A percentile compares a stretch with the other conserved stretches of the same genome.
These are phyloP conservation scores for Synanthedon formicaeformis DNA, from an alignment of 2,888 invertebrate genomes.

Conservation along the genomic window DNA sequence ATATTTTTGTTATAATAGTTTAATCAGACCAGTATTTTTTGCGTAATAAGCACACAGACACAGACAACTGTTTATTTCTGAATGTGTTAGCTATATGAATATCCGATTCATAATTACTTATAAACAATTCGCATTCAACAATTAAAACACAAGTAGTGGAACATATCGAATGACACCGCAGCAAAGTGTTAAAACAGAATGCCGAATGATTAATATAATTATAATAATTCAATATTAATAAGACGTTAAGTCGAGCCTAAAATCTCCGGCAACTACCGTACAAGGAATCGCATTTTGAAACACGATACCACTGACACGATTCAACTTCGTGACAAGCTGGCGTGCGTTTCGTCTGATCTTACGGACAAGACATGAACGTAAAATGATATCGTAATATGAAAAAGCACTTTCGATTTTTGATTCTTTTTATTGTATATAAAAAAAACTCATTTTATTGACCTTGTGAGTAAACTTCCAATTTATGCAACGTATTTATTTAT, in stretches of 20 bases:
- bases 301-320: slow-evolving; percentile 20
- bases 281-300: slow-evolving; percentile 14
- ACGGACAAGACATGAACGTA: slow-evolving; percentile 8
- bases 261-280: slow-evolving; percentile 12
- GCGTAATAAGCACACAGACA: no score
- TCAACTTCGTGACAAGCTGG: slow-evolving; percentile 11
- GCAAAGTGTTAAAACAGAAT: background rate
- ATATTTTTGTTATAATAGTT: no score
- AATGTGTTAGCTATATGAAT: no score
- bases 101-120: no score
- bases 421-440: background rate
- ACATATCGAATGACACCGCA: background rate
- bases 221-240: slow-evolving; percentile 5
- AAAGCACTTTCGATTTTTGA: slow-evolving; percentile 7
- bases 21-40: no score
- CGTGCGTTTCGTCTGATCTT: slow-evolving; percentile 10
- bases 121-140: no score
- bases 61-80: no score
- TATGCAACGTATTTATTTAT: no score
- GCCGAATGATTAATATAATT: background rate
- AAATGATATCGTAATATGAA: slow-evolving; percentile 8
- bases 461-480: background rate
- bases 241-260: slow-evolving; percentile 10
- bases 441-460: background rate
- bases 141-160: background rate